These are phyloP conservation scores for Chelonia mydas DNA, from an alignment of 2,797 vertebrate genomes.

Conservation along the genomic window DNA sequence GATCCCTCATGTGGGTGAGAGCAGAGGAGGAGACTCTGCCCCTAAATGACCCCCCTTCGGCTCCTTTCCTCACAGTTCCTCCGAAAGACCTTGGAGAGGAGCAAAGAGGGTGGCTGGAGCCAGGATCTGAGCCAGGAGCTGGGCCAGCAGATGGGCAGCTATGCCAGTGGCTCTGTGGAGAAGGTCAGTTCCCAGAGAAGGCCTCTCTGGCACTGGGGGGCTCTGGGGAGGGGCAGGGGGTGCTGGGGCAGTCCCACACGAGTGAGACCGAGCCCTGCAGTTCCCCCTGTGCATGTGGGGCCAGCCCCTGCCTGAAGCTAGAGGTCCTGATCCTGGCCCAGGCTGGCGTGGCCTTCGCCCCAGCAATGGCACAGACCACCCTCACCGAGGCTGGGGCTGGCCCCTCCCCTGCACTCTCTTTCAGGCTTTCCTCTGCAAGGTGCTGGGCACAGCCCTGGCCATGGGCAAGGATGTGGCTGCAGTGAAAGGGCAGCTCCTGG, in stretches of 20 bases:
- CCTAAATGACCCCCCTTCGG: background rate
- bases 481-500: background rate
- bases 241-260: no score
- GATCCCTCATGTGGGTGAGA: no score
- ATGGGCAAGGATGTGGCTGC: background rate
- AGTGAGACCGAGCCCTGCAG: no score
- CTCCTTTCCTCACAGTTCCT: background rate
- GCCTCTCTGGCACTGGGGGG: no score
- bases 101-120: background rate
- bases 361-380: background rate
- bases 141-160: background rate
- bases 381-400: background rate
- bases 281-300: no score
- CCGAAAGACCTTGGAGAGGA: background rate
- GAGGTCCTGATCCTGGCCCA: no score
- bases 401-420: background rate
- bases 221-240: no score
- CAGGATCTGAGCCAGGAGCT: background rate
- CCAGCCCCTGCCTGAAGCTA: no score
- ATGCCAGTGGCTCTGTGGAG: background rate
- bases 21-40: no score
- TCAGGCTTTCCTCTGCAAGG: slow-evolving; percentile 9
- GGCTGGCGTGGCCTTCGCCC: background rate
- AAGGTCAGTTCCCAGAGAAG: background rate
- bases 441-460: background rate